phyloP scores from a whole-genome alignment of 2,797 vertebrate genomes.

The Hoplostethus mediterraneus region DNA sequence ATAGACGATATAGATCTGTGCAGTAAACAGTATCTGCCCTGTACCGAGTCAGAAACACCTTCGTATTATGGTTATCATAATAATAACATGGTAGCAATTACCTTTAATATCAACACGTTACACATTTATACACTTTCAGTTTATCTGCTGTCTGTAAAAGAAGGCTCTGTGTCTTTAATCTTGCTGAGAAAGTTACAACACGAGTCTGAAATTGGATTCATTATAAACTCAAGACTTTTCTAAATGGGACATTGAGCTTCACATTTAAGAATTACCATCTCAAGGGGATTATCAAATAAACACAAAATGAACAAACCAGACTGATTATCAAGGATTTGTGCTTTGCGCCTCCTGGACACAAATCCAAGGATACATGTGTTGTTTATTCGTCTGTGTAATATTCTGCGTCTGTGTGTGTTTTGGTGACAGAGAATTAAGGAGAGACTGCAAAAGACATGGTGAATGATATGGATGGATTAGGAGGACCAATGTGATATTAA shows the following conservation, averaged over 20 bases:
- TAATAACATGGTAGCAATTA: too few species aligned
- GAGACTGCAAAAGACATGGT: neutral
- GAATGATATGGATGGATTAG: too few species aligned
- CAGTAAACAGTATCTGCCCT: too few species aligned
- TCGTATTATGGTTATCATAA: too few species aligned
- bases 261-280: slow-evolving; percentile 20
- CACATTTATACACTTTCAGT: neutral
- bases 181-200: slow-evolving; percentile 33
- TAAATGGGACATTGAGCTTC: slow-evolving; percentile 11
- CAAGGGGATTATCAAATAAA: slow-evolving; percentile 32
- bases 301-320: slow-evolving; percentile 19
- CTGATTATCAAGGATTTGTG: slow-evolving; percentile 22
- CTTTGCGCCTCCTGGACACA: slow-evolving; percentile 11
- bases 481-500: neutral
- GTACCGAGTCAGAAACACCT: too few species aligned
- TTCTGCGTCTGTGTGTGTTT: too few species aligned
- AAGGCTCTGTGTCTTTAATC: slow-evolving; percentile 21
- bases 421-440: neutral
- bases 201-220: slow-evolving; percentile 21
- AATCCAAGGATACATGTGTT: neutral
- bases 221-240: slow-evolving; percentile 37
- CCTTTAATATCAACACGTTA: too few species aligned
- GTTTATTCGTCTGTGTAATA: too few species aligned
- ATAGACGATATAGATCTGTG: too few species aligned
- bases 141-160: slow-evolving; percentile 22